phyloP scores from a whole-genome alignment of 1,140 invertebrate species.

The Eriosoma lanigerum region DNA sequence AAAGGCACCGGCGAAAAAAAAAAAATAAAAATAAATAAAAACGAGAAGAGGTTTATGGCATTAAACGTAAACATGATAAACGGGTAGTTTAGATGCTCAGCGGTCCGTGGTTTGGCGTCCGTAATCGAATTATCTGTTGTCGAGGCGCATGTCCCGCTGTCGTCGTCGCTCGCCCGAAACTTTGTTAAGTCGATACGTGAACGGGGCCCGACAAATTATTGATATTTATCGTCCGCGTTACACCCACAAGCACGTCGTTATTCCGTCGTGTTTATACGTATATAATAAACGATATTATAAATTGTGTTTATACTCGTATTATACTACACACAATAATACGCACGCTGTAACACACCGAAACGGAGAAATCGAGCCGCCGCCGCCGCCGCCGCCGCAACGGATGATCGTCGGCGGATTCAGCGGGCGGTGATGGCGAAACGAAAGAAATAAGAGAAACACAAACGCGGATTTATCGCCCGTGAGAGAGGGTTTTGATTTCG shows the following conservation, averaged over 20 bases:
- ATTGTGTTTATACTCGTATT: no score
- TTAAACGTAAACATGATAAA: conserved; percentile 47
- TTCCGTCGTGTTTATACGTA: no score
- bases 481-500: conserved; percentile 38
- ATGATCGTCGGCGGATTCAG: no score
- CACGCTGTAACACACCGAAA: no score
- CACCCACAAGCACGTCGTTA: conserved; percentile 26
- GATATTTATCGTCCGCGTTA: conserved; percentile 47
- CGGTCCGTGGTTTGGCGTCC: conserved; percentile 49
- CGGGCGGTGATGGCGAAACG: neutral
- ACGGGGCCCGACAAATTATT: conserved; percentile 39
- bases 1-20: neutral
- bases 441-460: conserved; percentile 23
- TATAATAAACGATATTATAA: no score
- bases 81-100: conserved; percentile 42
- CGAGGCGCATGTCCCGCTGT: conserved; percentile 25
- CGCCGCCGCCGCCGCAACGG: no score
- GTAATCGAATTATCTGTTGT: conserved; percentile 47
- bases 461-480: conserved; percentile 33
- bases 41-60: conserved; percentile 25
- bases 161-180: conserved; percentile 32
- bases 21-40: conserved; percentile 23
- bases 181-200: conserved; percentile 36
- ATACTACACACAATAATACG: no score
- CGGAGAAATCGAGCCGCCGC: no score